Base-by-base conservation (phyloP, 1,140 invertebrate genomes). In the Drosophila ironensis region DNA sequence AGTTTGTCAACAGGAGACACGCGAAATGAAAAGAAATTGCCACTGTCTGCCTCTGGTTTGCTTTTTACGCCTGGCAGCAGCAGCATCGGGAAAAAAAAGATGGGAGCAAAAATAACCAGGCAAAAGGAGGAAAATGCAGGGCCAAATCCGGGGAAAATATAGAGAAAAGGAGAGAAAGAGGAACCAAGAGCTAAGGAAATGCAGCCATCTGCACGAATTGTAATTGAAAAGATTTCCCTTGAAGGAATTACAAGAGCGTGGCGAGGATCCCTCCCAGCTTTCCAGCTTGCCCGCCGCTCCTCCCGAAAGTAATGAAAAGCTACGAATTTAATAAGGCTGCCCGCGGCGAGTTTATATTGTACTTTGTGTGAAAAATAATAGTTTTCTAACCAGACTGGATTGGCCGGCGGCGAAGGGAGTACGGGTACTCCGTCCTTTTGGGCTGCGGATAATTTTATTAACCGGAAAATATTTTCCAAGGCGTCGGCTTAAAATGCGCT, bases 141-240 rank as follows among this genome's bases (percentile, higher is more conserved):
- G 47, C 45, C 27, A 61, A 68, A 30, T 37, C 30, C 27, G 28
- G 3, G 14, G 8, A 52, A 59, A 67, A 63, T 25, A 41, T 24
- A 17, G 16, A 45, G 4, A 42, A 25, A 57, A n/a, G 5, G n/a
- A 44, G 16, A 6, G 38, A 19, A 8, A 14, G 42, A 33, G 40
- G n/a, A n/a, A n/a, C n/a, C n/a, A 27, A 44, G 22, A 22, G 50
- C 72, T 38, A 56, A 73, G 80, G 74, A 84, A 84, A 80, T 66
- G 80, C 80, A 86, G 73, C 80, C 78, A 84, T 84, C 80, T 84
- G 80, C 80, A 84, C 75, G 81, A 84, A 84, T 84, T 80, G 80
- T 86, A 84, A 84, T 84, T 84, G 80, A 84, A 84, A 84, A 84
- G 80, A 84, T 84, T 84, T 84, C 80, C 77, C 80, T 86, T 86